Percentiles rank a stretch among this genome's conserved stretches.
Evolutionary conservation across 2,888 invertebrate species (phyloP).

Genomic region (Charanyca ferruginea): DNA sequence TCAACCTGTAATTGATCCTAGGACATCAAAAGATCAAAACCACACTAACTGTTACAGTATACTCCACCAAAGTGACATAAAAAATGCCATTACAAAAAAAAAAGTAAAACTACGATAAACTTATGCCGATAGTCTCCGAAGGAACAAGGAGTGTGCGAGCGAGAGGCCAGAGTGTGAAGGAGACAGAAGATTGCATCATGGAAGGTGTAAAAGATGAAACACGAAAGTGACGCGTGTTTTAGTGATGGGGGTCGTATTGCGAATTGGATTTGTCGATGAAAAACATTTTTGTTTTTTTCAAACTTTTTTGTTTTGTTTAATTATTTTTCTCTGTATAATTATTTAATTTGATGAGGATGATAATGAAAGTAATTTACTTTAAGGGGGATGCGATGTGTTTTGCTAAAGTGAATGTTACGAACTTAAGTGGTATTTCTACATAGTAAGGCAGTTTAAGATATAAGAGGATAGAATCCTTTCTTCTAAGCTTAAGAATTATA

Average conservation of each 20-base stretch:
- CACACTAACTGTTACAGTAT: too few relatives aligned
- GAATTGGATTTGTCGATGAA: slow-evolving; percentile 52
- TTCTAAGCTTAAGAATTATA: too few relatives aligned
- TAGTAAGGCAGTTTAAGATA: too few relatives aligned
- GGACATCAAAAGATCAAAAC: background rate
- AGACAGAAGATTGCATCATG: slow-evolving; percentile 81
- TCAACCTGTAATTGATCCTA: background rate
- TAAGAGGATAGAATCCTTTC: too few relatives aligned
- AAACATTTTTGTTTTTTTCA: background rate
- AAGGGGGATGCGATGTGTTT: too few relatives aligned
- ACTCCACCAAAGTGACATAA: slow-evolving; percentile 25
- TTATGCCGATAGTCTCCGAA: slow-evolving; percentile 50
- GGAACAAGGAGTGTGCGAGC: slow-evolving; percentile 65
- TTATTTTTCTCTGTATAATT: background rate
- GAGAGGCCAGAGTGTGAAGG: slow-evolving; percentile 66
- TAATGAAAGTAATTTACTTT: too few relatives aligned
- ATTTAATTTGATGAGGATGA: too few relatives aligned
- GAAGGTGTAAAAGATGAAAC: slow-evolving; percentile 90
- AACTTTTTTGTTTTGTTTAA: background rate
- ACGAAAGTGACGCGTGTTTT: slow-evolving; percentile 87
- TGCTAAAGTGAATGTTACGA: too few relatives aligned
- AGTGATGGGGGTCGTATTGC: slow-evolving; percentile 73
- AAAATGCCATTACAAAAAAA: slow-evolving; percentile 48
- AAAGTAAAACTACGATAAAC: slow-evolving; percentile 55
- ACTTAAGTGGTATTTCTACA: too few relatives aligned